These are phyloP conservation scores for Oryzias sinensis DNA, from an alignment of 2,797 vertebrate species.

Conservation along the genomic window DNA sequence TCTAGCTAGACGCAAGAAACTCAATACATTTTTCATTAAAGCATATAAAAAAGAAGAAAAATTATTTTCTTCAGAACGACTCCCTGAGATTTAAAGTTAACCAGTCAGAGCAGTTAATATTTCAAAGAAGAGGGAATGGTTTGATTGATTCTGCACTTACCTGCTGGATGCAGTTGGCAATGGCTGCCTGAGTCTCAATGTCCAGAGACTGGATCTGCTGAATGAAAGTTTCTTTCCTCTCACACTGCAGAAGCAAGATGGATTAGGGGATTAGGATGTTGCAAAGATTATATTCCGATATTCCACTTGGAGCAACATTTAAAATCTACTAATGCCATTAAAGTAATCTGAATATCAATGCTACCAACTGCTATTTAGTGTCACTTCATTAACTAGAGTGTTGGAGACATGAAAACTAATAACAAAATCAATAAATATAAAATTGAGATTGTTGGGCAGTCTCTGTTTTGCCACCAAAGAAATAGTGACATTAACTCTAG, in stretches of 20 bases:
- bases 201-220: slow-evolving; percentile 86
- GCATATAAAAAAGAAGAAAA: slow-evolving; percentile 34
- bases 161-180: slow-evolving; percentile 88
- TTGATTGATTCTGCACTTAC: slow-evolving; percentile 62
- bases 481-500: too few relatives aligned
- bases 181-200: slow-evolving; percentile 81
- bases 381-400: background rate
- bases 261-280: background rate
- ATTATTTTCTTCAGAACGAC: slow-evolving; percentile 14
- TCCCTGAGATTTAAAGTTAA: slow-evolving; percentile 23
- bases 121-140: background rate
- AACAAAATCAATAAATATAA: background rate
- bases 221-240: slow-evolving; percentile 86
- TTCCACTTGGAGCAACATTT: too few relatives aligned
- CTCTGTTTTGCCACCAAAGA: too few relatives aligned
- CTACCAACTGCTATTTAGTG: background rate
- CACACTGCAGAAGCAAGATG: slow-evolving; percentile 77
- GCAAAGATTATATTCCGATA: too few relatives aligned
- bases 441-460: background rate
- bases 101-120: slow-evolving; percentile 16
- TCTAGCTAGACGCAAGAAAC: slow-evolving; percentile 34
- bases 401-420: background rate
- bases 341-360: too few relatives aligned
- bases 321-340: too few relatives aligned
- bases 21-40: slow-evolving; percentile 32